These are phyloP conservation scores for Pavo muticus DNA, from an alignment of 2,113 vertebrate species.

Conservation along the genomic window DNA sequence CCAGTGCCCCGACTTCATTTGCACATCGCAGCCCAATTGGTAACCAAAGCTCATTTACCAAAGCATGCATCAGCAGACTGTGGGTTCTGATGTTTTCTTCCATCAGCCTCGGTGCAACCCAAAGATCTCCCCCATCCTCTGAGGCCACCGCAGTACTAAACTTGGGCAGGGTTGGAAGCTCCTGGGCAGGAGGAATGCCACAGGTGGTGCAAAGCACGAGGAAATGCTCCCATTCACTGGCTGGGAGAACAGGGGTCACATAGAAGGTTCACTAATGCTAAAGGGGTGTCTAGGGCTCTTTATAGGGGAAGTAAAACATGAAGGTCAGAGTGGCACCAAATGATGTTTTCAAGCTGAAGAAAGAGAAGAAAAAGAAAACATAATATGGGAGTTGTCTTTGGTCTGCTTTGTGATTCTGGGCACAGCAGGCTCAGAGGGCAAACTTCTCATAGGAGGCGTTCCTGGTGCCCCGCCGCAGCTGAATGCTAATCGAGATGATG, in stretches of 20 bases:
- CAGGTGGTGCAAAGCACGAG: not conserved
- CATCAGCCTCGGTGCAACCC: fast-evolving
- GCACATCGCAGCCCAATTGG: not conserved
- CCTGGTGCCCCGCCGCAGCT: not conserved
- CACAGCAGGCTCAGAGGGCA: conserved; percentile 3
- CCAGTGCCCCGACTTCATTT: not conserved
- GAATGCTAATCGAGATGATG: conserved; percentile 24
- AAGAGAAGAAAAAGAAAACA: not conserved
- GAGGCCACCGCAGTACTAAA: not conserved
- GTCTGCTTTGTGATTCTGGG: not conserved
- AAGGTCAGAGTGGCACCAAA: conserved; percentile 10
- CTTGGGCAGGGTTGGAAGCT: not conserved
- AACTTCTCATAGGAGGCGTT: not conserved
- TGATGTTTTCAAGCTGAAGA: not conserved
- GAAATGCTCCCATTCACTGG: not conserved
- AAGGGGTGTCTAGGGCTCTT: conserved; percentile 41
- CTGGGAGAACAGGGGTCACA: not conserved
- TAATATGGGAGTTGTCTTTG: not conserved
- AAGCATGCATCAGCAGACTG: fast-evolving
- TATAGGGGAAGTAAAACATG: conserved; percentile 19
- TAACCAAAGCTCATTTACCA: not conserved
- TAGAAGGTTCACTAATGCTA: not conserved
- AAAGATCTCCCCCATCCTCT: not conserved
- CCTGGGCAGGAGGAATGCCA: not conserved
- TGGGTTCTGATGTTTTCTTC: not conserved